A percentile compares a stretch with the other conserved stretches of the same genome.
These are phyloP conservation scores for Branchinecta lindahli DNA, from an alignment of 1,140 invertebrate species.

Conservation along the genomic window DNA sequence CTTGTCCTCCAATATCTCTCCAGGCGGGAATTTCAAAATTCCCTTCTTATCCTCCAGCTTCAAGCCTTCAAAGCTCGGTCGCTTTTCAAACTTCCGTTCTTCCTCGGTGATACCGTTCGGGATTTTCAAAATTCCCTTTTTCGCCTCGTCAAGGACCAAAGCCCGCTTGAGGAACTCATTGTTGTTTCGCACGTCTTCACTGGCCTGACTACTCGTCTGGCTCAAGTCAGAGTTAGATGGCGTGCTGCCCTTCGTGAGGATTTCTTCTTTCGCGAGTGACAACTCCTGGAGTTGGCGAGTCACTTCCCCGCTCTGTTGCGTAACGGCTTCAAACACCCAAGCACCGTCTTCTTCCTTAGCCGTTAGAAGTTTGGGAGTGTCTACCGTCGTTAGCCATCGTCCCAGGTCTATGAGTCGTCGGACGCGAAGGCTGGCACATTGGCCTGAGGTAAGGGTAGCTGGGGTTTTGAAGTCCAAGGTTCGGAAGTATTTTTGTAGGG, in stretches of 20 bases:
- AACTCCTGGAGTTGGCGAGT: not conserved
- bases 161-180: not conserved
- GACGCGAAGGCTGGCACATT: not conserved
- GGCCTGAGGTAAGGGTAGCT: not conserved
- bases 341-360: not conserved
- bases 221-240: not conserved
- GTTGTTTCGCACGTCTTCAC: not conserved
- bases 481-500: not conserved
- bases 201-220: not conserved
- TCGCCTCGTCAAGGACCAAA: not conserved
- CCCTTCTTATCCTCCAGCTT: not conserved
- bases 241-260: not conserved
- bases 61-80: not conserved
- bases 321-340: not conserved
- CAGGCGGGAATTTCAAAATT: not conserved
- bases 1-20: not conserved
- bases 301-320: not conserved
- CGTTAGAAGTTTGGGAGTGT: not conserved
- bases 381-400: not conserved
- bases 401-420: not conserved
- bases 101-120: not conserved
- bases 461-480: not conserved
- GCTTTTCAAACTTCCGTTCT: not conserved
- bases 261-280: conserved; percentile 2
- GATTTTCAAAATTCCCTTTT: conserved; percentile 1